These are phyloP conservation scores for Enteromius radiatus DNA, from an alignment of 2,797 vertebrate genomes.

Conservation along the genomic window DNA sequence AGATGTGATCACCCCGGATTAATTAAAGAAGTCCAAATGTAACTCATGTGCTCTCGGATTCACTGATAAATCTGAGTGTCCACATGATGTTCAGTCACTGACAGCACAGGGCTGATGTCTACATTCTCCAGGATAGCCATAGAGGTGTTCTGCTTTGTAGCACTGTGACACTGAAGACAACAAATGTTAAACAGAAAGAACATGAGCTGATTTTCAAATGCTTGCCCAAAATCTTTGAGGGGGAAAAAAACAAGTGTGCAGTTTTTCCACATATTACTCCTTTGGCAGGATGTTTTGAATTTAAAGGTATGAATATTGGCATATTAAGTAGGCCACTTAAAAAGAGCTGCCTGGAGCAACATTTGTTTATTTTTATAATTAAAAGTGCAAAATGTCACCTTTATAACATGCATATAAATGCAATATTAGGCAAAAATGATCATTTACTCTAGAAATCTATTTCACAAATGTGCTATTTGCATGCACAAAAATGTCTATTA, in stretches of 20 bases:
- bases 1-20: constrained; percentile 24
- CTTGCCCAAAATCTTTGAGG: background rate
- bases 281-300: background rate
- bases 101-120: constrained; percentile 34
- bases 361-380: background rate
- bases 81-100: constrained; percentile 28
- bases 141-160: constrained; percentile 31
- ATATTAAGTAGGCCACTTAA: background rate
- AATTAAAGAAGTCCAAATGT: constrained; percentile 46
- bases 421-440: background rate
- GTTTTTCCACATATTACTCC: background rate
- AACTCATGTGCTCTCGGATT: constrained; percentile 15
- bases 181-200: constrained; percentile 27
- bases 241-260: background rate
- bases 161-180: constrained; percentile 38
- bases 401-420: background rate
- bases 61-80: constrained; percentile 16
- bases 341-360: background rate
- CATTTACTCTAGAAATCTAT: background rate
- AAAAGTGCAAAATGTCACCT: background rate
- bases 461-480: background rate
- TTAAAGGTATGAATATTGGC: background rate
- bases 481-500: constrained; percentile 1
- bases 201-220: constrained; percentile 23
- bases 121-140: constrained; percentile 36